Evolutionary conservation across 2,888 invertebrate genomes (phyloP).

Genomic region (Cryptus armator): DNA sequence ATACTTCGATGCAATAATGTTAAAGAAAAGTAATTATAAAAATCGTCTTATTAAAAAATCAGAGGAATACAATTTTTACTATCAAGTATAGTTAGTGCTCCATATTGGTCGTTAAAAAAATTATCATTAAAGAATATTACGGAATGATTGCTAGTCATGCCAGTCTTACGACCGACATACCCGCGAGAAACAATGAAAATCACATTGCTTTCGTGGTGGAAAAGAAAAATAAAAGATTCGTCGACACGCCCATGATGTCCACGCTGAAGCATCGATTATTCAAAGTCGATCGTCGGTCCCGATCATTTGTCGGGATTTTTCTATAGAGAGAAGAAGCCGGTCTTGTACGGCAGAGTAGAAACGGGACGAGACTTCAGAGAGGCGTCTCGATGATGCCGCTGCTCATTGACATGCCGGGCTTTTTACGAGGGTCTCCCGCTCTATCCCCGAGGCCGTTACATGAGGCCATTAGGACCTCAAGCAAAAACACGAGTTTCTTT

Average conservation of each 20-base stretch:
- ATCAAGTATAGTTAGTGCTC: not conserved
- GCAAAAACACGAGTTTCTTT: constrained; percentile 68
- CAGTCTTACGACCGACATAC: not conserved
- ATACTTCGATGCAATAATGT: not conserved
- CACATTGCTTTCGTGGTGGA: constrained; percentile 43
- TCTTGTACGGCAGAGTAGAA: constrained; percentile 20
- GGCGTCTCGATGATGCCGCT: constrained; percentile 65
- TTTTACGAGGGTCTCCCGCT: constrained; percentile 66
- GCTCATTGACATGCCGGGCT: constrained; percentile 70
- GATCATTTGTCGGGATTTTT: constrained; percentile 68
- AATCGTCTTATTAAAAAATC: not conserved
- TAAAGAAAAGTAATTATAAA: not conserved
- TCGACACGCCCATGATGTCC: constrained; percentile 64
- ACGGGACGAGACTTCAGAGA: constrained; percentile 64
- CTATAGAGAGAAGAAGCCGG: constrained; percentile 46
- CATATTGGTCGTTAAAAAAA: not conserved
- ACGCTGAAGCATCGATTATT: constrained; percentile 70
- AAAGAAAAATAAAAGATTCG: constrained; percentile 53
- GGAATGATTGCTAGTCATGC: not conserved
- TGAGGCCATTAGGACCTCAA: constrained; percentile 55
- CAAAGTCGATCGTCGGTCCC: constrained; percentile 70
- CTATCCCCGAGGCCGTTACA: constrained; percentile 52
- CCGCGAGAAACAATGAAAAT: constrained; percentile 56
- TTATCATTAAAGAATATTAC: not conserved
- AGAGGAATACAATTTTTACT: not conserved